Evolutionary conservation across 2,888 invertebrate species (phyloP).

Genomic region (Chaetoderma sp.): DNA sequence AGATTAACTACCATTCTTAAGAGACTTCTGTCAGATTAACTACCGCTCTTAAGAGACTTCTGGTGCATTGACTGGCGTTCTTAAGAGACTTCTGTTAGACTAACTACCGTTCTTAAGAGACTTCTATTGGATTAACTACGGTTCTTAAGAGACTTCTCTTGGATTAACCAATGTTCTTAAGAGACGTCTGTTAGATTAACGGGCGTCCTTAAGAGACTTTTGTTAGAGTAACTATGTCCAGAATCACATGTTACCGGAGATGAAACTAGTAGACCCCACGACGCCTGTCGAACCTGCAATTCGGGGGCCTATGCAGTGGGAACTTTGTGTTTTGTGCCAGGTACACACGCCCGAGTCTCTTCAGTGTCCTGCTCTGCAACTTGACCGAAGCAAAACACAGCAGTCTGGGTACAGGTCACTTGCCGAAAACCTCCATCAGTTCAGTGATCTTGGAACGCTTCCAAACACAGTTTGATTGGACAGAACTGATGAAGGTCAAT

Average conservation of each 20-base stretch:
- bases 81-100: background rate
- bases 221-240: background rate
- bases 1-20: background rate
- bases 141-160: background rate
- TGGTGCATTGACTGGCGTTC: too few species aligned
- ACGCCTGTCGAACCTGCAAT: background rate
- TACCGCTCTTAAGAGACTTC: too few species aligned
- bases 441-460: background rate
- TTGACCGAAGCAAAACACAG: background rate
- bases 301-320: background rate
- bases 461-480: background rate
- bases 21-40: background rate
- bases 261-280: background rate
- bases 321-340: background rate
- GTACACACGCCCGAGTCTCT: background rate
- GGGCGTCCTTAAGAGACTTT: background rate
- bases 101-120: background rate
- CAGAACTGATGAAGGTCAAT: too few species aligned
- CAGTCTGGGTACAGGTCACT: background rate
- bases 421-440: background rate
- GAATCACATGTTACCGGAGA: background rate
- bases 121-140: background rate
- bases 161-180: background rate
- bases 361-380: background rate
- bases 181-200: background rate